Conservation (phyloP, 2,888 invertebrate genomes). For the Nymphalis polychloros region DNA sequence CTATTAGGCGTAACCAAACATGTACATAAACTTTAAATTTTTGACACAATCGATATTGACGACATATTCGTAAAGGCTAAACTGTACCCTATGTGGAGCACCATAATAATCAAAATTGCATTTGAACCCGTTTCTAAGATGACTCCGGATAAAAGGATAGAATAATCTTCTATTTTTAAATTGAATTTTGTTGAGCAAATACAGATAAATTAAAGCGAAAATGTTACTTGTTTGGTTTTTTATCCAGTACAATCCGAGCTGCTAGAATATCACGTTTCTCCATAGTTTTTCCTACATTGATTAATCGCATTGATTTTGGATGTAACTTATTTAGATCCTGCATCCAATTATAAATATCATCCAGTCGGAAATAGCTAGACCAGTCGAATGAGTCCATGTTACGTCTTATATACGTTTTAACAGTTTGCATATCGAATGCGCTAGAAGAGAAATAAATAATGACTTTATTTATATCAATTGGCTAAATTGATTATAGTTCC, state of each 20-base stretch:
- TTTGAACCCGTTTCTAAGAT: too few species aligned
- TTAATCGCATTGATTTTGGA: slow-evolving; percentile 63
- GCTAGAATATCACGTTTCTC: slow-evolving; percentile 66
- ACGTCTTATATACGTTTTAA: slow-evolving; percentile 58
- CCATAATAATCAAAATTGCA: too few species aligned
- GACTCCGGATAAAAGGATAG: not conserved
- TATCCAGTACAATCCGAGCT: slow-evolving; percentile 23
- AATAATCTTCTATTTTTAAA: too few species aligned
- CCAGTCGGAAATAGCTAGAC: slow-evolving; percentile 79
- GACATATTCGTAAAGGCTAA: too few species aligned
- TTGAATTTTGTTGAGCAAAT: too few species aligned
- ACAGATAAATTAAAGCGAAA: too few species aligned
- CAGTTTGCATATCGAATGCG: slow-evolving; percentile 61
- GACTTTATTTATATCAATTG: too few species aligned
- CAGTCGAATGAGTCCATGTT: slow-evolving; percentile 71
- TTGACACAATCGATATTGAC: too few species aligned
- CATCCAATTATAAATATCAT: slow-evolving; percentile 83
- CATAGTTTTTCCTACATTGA: slow-evolving; percentile 61
- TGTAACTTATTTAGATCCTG: slow-evolving; percentile 65
- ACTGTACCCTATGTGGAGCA: too few species aligned
- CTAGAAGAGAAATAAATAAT: slow-evolving; percentile 44
- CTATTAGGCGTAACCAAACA: too few species aligned
- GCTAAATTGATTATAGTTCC: too few species aligned
- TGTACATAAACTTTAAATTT: too few species aligned
- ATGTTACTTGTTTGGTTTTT: slow-evolving; percentile 28